Evolutionary conservation across 2,113 vertebrate species (phyloP).

Genomic region (Sceloporus tristichus): DNA sequence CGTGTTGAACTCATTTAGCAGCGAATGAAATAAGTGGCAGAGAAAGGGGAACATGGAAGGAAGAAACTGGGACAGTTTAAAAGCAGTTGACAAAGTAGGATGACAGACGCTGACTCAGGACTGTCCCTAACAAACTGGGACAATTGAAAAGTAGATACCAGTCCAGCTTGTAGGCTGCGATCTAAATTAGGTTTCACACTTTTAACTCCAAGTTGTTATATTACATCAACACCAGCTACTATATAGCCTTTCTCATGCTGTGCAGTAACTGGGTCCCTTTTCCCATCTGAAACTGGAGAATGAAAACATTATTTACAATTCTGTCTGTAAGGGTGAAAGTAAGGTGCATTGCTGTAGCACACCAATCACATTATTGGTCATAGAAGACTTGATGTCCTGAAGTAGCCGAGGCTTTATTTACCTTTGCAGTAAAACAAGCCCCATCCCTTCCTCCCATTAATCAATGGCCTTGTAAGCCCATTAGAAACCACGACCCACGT

Average conservation of each 20-base stretch:
- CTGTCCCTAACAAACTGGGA: background rate
- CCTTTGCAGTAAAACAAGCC: slow-evolving; percentile 46
- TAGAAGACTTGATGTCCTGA: slow-evolving; percentile 11
- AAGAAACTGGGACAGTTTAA: too few relatives aligned
- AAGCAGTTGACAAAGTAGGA: background rate
- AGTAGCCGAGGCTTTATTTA: slow-evolving; percentile 58
- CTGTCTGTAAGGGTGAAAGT: background rate
- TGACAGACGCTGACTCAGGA: background rate
- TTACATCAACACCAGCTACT: background rate
- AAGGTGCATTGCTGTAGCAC: background rate
- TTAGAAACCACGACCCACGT: slow-evolving; percentile 45
- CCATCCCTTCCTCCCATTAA: slow-evolving; percentile 60
- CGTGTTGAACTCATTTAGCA: too few relatives aligned
- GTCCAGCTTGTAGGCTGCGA: background rate
- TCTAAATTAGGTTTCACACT: background rate
- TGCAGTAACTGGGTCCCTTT: background rate
- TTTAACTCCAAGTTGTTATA: background rate
- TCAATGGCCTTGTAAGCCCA: slow-evolving; percentile 62
- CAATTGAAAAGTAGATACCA: background rate
- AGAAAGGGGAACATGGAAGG: too few relatives aligned
- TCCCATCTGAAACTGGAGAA: background rate
- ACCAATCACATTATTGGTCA: too few relatives aligned
- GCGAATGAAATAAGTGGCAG: too few relatives aligned
- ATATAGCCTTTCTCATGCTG: background rate
- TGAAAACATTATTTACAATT: background rate